A percentile compares a stretch with the other conserved stretches of the same genome.
phyloP scores from a whole-genome alignment of 2,113 vertebrate genomes.

The Scatophagus argus region DNA sequence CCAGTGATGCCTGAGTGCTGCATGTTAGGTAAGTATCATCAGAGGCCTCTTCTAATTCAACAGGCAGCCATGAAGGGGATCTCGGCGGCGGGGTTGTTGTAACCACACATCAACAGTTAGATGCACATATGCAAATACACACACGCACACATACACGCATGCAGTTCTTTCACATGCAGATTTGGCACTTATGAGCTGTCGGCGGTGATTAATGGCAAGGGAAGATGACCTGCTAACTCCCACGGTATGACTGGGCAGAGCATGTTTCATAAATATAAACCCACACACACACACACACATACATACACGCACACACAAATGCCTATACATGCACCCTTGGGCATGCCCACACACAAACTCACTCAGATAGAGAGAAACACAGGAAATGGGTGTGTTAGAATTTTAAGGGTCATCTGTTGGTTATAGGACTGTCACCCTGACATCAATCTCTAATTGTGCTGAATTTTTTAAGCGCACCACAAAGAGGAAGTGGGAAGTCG shows the following conservation, averaged over 20 bases:
- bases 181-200: slow-evolving; percentile 79
- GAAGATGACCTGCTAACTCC: slow-evolving; percentile 79
- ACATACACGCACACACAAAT: not conserved
- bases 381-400: slow-evolving; percentile 72
- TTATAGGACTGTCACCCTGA: slow-evolving; percentile 48
- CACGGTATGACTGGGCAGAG: slow-evolving; percentile 73
- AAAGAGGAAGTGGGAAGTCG: slow-evolving; percentile 61
- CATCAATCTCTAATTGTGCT: slow-evolving; percentile 55
- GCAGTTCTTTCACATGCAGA: slow-evolving; percentile 81
- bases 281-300: slow-evolving; percentile 31
- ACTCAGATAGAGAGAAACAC: slow-evolving; percentile 35
- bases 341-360: slow-evolving; percentile 39
- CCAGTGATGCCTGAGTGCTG: slow-evolving; percentile 31
- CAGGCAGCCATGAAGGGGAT: slow-evolving; percentile 46
- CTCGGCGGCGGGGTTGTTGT: slow-evolving; percentile 29
- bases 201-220: slow-evolving; percentile 79
- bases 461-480: slow-evolving; percentile 23
- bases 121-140: slow-evolving; percentile 46
- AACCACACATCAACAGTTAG: slow-evolving; percentile 32
- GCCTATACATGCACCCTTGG: slow-evolving; percentile 6
- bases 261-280: slow-evolving; percentile 63
- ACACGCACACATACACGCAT: slow-evolving; percentile 23
- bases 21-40: slow-evolving; percentile 43
- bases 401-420: slow-evolving; percentile 61
- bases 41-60: slow-evolving; percentile 58